A percentile compares a stretch with the other conserved stretches of the same genome.
phyloP scores from a whole-genome alignment of 1,140 invertebrate genomes.

The Pachypeltis micranthus region DNA sequence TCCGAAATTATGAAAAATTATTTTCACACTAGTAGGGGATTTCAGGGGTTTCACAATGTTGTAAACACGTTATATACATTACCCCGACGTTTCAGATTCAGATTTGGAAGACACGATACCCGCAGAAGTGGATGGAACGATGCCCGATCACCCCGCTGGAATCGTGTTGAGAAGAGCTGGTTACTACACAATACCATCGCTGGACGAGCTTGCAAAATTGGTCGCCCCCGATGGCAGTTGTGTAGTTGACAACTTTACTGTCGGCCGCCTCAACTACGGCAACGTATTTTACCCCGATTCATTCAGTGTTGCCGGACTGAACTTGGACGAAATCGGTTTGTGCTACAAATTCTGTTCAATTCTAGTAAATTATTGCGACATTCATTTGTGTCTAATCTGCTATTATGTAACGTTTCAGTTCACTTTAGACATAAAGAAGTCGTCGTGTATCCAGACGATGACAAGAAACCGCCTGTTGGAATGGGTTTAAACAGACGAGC shows the following conservation, averaged over 20 bases:
- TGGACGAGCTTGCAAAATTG: slow-evolving; percentile 56
- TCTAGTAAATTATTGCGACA: slow-evolving; percentile 1
- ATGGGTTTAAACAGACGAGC: slow-evolving; percentile 82
- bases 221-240: slow-evolving; percentile 62
- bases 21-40: too few species aligned
- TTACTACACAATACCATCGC: slow-evolving; percentile 74
- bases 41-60: too few species aligned
- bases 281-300: slow-evolving; percentile 79
- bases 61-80: too few species aligned
- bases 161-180: slow-evolving; percentile 54
- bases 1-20: too few species aligned
- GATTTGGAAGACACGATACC: slow-evolving; percentile 12
- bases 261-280: slow-evolving; percentile 83
- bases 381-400: slow-evolving; percentile 6
- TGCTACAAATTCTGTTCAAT: slow-evolving; percentile 11
- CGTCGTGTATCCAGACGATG: slow-evolving; percentile 45
- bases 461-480: slow-evolving; percentile 62
- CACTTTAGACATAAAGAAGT: slow-evolving; percentile 67
- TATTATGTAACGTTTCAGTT: slow-evolving; percentile 34
- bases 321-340: slow-evolving; percentile 72
- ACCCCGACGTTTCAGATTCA: too few species aligned
- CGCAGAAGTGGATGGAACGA: slow-evolving; percentile 28
- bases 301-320: slow-evolving; percentile 77
- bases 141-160: slow-evolving; percentile 43
- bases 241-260: slow-evolving; percentile 77